A percentile compares a stretch with the other conserved stretches of the same genome.
These are phyloP conservation scores for Colinus virginianus DNA, from an alignment of 2,113 vertebrate genomes.

Conservation along the genomic window DNA sequence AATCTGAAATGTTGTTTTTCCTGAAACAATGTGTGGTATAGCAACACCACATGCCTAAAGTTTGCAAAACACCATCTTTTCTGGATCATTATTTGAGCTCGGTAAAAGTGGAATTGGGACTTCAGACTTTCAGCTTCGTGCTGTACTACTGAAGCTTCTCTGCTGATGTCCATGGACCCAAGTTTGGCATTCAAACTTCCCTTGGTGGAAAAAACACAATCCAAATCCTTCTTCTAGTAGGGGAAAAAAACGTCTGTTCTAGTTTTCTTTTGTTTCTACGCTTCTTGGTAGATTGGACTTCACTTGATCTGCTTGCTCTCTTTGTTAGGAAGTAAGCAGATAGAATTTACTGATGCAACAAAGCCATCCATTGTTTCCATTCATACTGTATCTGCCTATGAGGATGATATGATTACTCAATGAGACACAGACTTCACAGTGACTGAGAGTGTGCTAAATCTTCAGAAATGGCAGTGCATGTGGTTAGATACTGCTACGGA, in stretches of 20 bases:
- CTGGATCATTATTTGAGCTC: not conserved
- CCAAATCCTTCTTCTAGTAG: not conserved
- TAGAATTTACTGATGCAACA: slow-evolving; percentile 30
- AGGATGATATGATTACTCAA: slow-evolving; percentile 77
- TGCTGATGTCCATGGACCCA: not conserved
- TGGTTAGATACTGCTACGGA: slow-evolving; percentile 79
- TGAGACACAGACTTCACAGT: slow-evolving; percentile 74
- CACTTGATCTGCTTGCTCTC: slow-evolving; percentile 32
- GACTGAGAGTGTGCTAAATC: slow-evolving; percentile 77
- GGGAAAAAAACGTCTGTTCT: accelerated
- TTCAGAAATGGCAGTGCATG: slow-evolving; percentile 75
- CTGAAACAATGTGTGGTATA: not conserved
- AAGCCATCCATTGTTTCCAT: slow-evolving; percentile 71
- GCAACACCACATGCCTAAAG: not conserved
- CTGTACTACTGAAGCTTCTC: not conserved
- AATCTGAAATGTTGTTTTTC: not conserved
- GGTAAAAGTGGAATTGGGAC: not conserved
- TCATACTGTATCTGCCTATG: slow-evolving; percentile 72
- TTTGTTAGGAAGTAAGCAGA: slow-evolving; percentile 3
- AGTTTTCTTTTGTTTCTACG: slow-evolving; percentile 22
- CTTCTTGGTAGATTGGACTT: slow-evolving; percentile 35
- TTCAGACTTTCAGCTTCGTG: not conserved
- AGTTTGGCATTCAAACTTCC: not conserved
- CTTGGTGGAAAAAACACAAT: not conserved
- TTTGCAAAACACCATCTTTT: not conserved